Evolutionary conservation across 2,797 vertebrate species (phyloP).

Genomic region (Picus viridis): DNA sequence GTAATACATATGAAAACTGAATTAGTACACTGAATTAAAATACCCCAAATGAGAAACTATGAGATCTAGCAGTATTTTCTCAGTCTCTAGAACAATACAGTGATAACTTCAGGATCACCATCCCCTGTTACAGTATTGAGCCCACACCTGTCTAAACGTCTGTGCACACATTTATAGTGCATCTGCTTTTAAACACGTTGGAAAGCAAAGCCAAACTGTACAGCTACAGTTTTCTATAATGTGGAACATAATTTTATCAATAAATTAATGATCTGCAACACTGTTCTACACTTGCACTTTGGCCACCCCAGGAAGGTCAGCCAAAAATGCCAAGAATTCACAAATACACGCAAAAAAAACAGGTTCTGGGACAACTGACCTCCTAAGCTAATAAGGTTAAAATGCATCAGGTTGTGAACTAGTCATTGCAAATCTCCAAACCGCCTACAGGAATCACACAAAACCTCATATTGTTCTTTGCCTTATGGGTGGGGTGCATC

Average conservation of each 20-base stretch:
- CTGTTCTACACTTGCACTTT: background rate
- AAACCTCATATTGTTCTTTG: background rate
- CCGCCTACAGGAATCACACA: background rate
- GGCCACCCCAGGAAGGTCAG: background rate
- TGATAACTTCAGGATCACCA: background rate
- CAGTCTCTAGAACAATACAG: background rate
- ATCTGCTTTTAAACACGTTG: background rate
- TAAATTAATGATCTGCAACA: background rate
- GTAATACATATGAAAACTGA: background rate
- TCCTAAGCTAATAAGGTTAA: slow-evolving; percentile 10
- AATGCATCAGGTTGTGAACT: background rate
- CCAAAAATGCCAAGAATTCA: slow-evolving; percentile 44
- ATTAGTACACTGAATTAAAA: background rate
- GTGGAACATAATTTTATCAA: no score
- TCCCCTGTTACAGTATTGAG: background rate
- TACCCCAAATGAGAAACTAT: background rate
- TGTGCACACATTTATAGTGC: background rate
- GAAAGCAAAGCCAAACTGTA: background rate
- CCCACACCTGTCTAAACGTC: background rate
- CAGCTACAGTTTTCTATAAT: background rate
- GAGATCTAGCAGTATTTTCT: background rate
- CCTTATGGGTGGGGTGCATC: background rate
- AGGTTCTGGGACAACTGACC: slow-evolving; percentile 34
- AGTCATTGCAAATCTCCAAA: slow-evolving; percentile 14
- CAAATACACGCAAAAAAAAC: slow-evolving; percentile 36